Conservation (phyloP, 2,888 invertebrate genomes). For the Ornithoptera alexandrae region DNA sequence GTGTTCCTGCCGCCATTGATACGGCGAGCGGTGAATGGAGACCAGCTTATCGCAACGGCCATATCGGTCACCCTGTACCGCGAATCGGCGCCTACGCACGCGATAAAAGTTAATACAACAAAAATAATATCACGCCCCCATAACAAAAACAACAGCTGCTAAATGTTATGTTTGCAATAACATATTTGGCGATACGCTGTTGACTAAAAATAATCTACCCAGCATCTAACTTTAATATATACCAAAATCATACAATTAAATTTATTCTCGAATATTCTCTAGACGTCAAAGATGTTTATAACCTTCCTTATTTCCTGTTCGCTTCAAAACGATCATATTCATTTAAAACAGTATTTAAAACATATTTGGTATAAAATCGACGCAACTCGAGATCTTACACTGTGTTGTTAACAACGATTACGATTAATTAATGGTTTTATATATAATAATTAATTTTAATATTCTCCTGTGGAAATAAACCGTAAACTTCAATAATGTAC, state of each 20-base stretch:
- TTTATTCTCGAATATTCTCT: not conserved
- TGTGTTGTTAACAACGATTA: too few species aligned
- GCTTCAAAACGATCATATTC: not conserved
- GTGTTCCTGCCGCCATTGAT: constrained; percentile 28
- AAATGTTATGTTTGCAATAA: not conserved
- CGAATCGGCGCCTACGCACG: constrained; percentile 26
- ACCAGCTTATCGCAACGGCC: constrained; percentile 14
- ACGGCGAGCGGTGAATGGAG: constrained; percentile 21
- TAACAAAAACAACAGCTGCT: constrained; percentile 9
- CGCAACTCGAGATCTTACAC: too few species aligned
- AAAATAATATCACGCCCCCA: constrained; percentile 25
- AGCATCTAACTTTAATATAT: not conserved
- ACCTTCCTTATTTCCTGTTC: not conserved
- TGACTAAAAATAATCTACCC: not conserved
- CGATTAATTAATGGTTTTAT: too few species aligned
- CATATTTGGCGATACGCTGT: not conserved
- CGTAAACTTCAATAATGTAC: too few species aligned
- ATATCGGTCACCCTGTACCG: constrained; percentile 7
- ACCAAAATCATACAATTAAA: not conserved
- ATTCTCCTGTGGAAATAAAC: too few species aligned
- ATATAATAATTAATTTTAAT: too few species aligned
- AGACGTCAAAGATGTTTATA: not conserved
- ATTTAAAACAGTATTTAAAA: too few species aligned
- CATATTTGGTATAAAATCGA: too few species aligned
- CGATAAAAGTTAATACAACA: constrained; percentile 21